phyloP scores from a whole-genome alignment of 1,140 invertebrate species.

The Drosophila ficusphila region DNA sequence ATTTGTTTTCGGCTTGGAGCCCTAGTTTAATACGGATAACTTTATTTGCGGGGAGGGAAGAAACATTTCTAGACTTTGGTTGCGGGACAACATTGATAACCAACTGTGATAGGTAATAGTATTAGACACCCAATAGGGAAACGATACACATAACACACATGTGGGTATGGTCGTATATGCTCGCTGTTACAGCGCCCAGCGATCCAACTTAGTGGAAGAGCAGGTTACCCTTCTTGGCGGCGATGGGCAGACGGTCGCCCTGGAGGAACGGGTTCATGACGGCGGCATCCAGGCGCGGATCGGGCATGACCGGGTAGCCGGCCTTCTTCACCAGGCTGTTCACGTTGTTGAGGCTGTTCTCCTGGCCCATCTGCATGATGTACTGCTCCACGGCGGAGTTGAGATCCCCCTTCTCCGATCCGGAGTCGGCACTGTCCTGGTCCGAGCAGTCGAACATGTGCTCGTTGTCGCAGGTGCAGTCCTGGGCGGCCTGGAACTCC shows the following conservation, averaged over 20 bases:
- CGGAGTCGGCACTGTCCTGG: constrained; percentile 75
- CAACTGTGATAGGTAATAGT: constrained; percentile 37
- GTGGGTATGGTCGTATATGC: constrained; percentile 26
- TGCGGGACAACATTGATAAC: constrained; percentile 53
- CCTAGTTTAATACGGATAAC: constrained; percentile 60
- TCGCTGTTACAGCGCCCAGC: background rate
- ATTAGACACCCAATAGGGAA: constrained; percentile 51
- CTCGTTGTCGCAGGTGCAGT: constrained; percentile 99
- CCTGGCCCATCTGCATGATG: constrained; percentile 85
- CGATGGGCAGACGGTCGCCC: constrained; percentile 93
- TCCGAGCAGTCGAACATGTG: constrained; percentile 98
- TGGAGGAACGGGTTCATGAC: constrained; percentile 89
- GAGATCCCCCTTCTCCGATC: constrained; percentile 62
- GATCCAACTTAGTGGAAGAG: constrained; percentile 83
- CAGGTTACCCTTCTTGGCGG: constrained; percentile 94
- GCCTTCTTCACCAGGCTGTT: constrained; percentile 91
- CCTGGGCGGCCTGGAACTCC: constrained; percentile 95
- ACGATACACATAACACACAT: too few relatives aligned
- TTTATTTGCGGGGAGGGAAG: constrained; percentile 45
- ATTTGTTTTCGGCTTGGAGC: constrained; percentile 47
- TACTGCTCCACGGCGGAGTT: constrained; percentile 85
- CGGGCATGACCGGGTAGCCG: constrained; percentile 35
- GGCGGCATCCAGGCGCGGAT: constrained; percentile 85
- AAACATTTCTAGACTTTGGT: constrained; percentile 37
- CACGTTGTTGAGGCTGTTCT: constrained; percentile 86